Evolutionary conservation across 2,888 invertebrate species (phyloP), one percentile per base, ranked within the genome.

Genomic region (Drosophila diplacantha): DNA sequence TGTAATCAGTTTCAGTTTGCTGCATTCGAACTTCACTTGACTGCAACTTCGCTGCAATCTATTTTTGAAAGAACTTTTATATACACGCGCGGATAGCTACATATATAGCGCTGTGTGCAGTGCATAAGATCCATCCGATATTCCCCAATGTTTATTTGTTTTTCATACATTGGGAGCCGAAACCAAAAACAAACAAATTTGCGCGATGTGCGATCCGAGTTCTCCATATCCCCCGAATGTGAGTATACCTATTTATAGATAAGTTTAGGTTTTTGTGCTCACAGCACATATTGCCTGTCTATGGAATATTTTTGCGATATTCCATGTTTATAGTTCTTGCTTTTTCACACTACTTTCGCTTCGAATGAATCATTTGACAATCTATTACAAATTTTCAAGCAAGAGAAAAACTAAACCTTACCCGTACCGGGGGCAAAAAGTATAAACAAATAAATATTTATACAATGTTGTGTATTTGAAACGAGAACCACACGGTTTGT

Each of bases 291-390:
- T 61, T 61, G 63, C 61, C 64, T 50, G 35, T 18, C 50, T 61
- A 61, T 61, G 60, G 64, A 61, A 61, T 63, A 49, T 41, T 63
- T 50, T 24, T 50, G 18, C 39, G 29, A 32, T 61, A 47, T 47
- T 62, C 62, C 20, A 24, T 35, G 44, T 37, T 52, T 52, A 29
- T 26, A 41, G 41, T 41, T 41, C 16, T 9, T 32, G 22, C 39
- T 44, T 46, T 16, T 35, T 39, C 35, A n/a, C 54, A 46, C 52
- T 47, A 35, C 37, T 18, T 14, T 62, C 34, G 39, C 18, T 35
- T 18, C 16, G 43, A 64, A 57, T 65, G 67, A 65, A 55, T 65
- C 65, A 65, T 57, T 65, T 65, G 66, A 54, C 64, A 64, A 66
- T 55, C 50, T 50, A 66, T 64, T 66, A 55, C 31, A 67, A 34